Percentiles rank a stretch among this genome's conserved stretches.
phyloP scores from a whole-genome alignment of 2,888 invertebrate species.

The Pollenia angustigena region DNA sequence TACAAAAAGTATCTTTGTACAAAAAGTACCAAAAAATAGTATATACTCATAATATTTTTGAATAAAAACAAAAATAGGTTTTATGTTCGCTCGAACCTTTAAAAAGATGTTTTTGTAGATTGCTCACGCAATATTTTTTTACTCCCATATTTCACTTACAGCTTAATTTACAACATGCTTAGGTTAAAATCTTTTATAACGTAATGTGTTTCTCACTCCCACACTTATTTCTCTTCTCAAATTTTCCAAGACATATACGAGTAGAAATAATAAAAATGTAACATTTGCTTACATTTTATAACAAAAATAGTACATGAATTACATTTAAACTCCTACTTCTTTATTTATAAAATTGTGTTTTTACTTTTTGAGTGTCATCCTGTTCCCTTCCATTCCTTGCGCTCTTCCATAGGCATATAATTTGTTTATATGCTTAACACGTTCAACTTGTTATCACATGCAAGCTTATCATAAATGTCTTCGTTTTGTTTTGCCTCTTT shows the following conservation, averaged over 20 bases:
- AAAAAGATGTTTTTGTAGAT: background rate
- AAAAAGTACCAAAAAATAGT: no score
- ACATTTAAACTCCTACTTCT: conserved; percentile 6
- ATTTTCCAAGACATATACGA: background rate
- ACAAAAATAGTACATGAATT: conserved; percentile 43
- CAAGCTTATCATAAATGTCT: conserved; percentile 74
- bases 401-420: background rate
- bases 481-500: conserved; percentile 25
- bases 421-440: conserved; percentile 72
- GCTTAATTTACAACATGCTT: conserved; percentile 18
- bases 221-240: background rate
- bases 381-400: background rate
- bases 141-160: conserved; percentile 37
- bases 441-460: conserved; percentile 74
- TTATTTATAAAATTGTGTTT: conserved; percentile 24
- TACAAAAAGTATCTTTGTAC: no score
- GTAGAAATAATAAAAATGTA: background rate
- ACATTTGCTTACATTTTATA: conserved; percentile 26
- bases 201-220: background rate
- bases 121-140: conserved; percentile 31
- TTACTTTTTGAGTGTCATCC: background rate
- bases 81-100: background rate
- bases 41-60: no score
- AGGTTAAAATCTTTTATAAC: background rate
- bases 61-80: no score